Conservation (phyloP, 2,888 invertebrate genomes). For the Drosophila buzzatii region DNA sequence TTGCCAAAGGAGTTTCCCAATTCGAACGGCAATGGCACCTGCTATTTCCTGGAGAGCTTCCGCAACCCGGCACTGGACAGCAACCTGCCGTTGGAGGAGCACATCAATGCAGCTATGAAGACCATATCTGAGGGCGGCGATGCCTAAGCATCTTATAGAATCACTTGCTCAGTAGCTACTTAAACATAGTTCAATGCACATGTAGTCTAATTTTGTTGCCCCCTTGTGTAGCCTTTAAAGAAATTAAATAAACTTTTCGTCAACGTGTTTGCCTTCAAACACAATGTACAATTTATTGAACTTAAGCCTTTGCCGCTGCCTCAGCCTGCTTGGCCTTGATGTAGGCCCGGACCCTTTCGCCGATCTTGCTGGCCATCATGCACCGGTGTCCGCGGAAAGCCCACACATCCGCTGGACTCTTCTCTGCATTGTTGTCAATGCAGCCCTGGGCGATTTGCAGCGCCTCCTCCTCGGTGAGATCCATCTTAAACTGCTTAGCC, state of each 20-base stretch:
- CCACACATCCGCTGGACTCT: slow-evolving; percentile 79
- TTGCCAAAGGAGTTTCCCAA: slow-evolving; percentile 94
- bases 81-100: slow-evolving; percentile 86
- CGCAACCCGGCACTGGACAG: slow-evolving; percentile 89
- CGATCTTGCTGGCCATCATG: slow-evolving; percentile 81
- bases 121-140: slow-evolving; percentile 78
- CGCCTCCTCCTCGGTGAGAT: slow-evolving; percentile 79
- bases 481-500: slow-evolving; percentile 83
- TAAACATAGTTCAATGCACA: slow-evolving; percentile 67
- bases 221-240: slow-evolving; percentile 42
- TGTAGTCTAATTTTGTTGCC: slow-evolving; percentile 64
- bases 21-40: slow-evolving; percentile 90
- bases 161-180: slow-evolving; percentile 62
- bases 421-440: slow-evolving; percentile 77
- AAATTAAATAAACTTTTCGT: slow-evolving; percentile 55
- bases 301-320: slow-evolving; percentile 45
- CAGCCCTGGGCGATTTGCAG: slow-evolving; percentile 79
- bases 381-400: slow-evolving; percentile 84
- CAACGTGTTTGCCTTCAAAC: slow-evolving; percentile 61
- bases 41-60: slow-evolving; percentile 94
- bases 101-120: slow-evolving; percentile 84
- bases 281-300: slow-evolving; percentile 41
- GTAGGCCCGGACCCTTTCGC: slow-evolving; percentile 77
- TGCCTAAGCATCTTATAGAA: slow-evolving; percentile 54
- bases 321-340: slow-evolving; percentile 71